Conservation (phyloP, 2,113 vertebrate species). For the human region GRCh38 chr20:64140501-64141000, state of each 20-base stretch:
- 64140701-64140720: not conserved
- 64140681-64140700: not conserved
- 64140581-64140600: not conserved
- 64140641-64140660: not conserved
- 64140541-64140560: not conserved
- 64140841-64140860: not conserved
- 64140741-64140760: rapidly evolving
- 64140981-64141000: too few relatives aligned
- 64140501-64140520: not conserved
- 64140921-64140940: not conserved
- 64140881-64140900: not conserved
- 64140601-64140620: not conserved
- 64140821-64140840: not conserved
- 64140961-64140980: not conserved
- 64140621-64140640: not conserved
- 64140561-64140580: not conserved
- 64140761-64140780: not conserved
- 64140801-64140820: not conserved
- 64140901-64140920: not conserved
- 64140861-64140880: not conserved
- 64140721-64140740: not conserved
- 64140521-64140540: not conserved
- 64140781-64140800: too few relatives aligned
- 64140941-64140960: too few relatives aligned
- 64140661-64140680: not conserved